phyloP scores from a whole-genome alignment of 2,888 invertebrate genomes.

The Magallana nippona region DNA sequence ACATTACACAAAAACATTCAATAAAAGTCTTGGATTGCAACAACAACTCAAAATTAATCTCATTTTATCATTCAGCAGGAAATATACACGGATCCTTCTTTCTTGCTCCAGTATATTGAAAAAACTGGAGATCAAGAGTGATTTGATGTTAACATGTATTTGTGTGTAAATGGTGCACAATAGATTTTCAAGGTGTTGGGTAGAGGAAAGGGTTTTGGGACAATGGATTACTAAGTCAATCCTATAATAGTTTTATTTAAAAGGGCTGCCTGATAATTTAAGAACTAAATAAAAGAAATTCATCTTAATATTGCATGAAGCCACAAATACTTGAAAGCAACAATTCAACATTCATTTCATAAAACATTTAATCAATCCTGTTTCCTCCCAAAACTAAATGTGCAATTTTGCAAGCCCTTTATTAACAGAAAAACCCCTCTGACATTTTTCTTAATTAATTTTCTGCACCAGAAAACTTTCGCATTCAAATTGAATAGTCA shows the following conservation, averaged over 20 bases:
- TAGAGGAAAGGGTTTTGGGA: too few species aligned
- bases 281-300: neutral
- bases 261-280: too few species aligned
- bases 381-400: neutral
- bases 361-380: slow-evolving; percentile 11
- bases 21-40: slow-evolving; percentile 16
- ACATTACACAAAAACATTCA: slow-evolving; percentile 16
- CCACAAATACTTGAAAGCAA: neutral
- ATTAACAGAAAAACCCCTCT: neutral
- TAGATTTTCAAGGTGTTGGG: too few species aligned
- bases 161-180: too few species aligned
- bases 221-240: too few species aligned
- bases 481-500: neutral
- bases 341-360: neutral
- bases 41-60: slow-evolving; percentile 1
- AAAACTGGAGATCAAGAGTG: too few species aligned
- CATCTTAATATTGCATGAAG: too few species aligned
- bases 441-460: neutral
- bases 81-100: neutral
- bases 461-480: neutral
- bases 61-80: neutral
- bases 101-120: too few species aligned
- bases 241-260: too few species aligned
- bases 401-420: neutral
- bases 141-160: too few species aligned